Base-by-base conservation (phyloP, 2,888 invertebrate species). In the Platycnemis pennipes region DNA sequence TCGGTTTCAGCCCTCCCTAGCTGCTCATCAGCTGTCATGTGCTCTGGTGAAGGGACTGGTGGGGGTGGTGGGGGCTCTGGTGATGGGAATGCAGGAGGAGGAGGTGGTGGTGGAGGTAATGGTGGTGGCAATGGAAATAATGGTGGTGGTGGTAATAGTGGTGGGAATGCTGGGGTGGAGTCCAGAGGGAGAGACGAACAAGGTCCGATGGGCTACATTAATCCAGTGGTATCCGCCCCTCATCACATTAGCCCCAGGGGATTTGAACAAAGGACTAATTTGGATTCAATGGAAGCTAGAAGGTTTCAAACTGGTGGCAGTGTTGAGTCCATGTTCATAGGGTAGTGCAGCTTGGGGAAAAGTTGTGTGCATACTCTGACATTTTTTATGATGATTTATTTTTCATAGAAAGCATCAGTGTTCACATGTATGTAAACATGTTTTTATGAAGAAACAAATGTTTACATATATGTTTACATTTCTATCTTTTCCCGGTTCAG, bases 261-360 rank as follows among this genome's bases (percentile, higher is more conserved):
- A 63, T 91, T 91, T 91, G 91, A 91, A 13, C 91, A 91, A 44
- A 91, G 91, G 91, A 91, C 91, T 91, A 91, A 63, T 91, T 63
- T 91, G 91, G 91, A 91, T 26, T 22, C 63, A 44, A 91, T 91
- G 91, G 91, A 91, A 69, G 91, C 63, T 49, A 91, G 91, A 91
- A 91, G 91, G 91, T 91, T 91, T 91, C 63, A 56, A 69, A 91
- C 91, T 91, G 91, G 91, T 91, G 91, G 91, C 42, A 91, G 63
- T 91, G 91, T 91, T 91, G 91, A 91, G 44, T 91, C 91, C n/a
- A 91, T 91, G 91, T 91, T 91, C 44, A 91, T 91, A 44, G 91
- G 91, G 69, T 91, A 91, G 91, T 91, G 26, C n/a, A 63, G 26
- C 46, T 37, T 63, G 53, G 42, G 69, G 44, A 89, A 63, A 63